Conservation (phyloP, 2,113 vertebrate genomes). For the Phrynosoma platyrhinos region DNA sequence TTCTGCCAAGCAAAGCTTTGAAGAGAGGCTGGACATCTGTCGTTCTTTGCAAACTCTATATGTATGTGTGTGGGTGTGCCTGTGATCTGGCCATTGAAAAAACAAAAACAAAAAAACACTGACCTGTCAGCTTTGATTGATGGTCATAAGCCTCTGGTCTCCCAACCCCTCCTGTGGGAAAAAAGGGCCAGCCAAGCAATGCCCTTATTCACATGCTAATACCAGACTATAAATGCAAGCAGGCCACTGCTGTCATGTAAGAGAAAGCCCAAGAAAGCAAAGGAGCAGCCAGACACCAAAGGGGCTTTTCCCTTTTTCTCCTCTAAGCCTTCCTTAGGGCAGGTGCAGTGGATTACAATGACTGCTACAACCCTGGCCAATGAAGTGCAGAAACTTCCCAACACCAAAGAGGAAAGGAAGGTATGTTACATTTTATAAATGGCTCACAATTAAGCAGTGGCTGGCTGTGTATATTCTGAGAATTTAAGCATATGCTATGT, state of each 20-base stretch:
- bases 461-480: background rate
- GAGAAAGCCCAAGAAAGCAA: conserved; percentile 26
- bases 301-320: background rate
- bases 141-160: conserved; percentile 80
- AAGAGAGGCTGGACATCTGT: conserved; percentile 88
- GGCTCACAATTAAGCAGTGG: background rate
- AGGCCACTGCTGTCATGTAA: conserved; percentile 23
- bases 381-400: conserved; percentile 76
- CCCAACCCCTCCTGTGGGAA: conserved; percentile 87
- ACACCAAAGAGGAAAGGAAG: conserved; percentile 89
- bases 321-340: background rate
- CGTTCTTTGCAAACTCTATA: conserved; percentile 72
- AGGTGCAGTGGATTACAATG: conserved; percentile 71
- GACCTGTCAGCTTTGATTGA: conserved; percentile 91
- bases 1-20: conserved; percentile 71
- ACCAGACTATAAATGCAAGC: conserved; percentile 83
- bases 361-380: conserved; percentile 77
- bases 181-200: conserved; percentile 82
- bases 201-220: conserved; percentile 90
- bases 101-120: conserved; percentile 63
- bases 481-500: background rate
- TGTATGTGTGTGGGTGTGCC: conserved; percentile 33
- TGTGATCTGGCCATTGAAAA: conserved; percentile 77
- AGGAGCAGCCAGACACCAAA: background rate
- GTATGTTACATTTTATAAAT: conserved; percentile 61